Conservation (phyloP, 2,113 vertebrate genomes). For the Corvus moneduloides region DNA sequence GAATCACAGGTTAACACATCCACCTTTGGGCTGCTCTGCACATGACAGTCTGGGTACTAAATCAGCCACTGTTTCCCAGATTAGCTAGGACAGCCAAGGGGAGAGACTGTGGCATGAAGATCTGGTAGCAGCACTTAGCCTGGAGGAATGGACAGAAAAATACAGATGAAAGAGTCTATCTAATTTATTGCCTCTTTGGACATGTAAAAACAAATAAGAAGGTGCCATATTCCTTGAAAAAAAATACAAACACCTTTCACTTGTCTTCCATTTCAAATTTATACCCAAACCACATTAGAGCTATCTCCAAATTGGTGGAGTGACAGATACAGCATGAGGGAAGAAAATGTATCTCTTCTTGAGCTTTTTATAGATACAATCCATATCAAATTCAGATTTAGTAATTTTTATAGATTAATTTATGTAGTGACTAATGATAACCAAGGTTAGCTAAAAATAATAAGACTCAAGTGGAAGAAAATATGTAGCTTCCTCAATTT, state of each 20-base stretch:
- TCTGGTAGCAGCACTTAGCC: neutral
- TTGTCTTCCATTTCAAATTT: slow-evolving; percentile 30
- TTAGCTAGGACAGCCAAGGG: neutral
- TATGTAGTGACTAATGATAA: neutral
- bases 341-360: neutral
- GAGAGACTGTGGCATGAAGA: neutral
- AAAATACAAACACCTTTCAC: neutral
- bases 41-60: neutral
- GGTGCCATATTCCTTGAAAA: neutral
- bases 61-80: neutral
- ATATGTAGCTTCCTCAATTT: neutral
- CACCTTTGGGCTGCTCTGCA: neutral
- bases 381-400: slow-evolving; percentile 9
- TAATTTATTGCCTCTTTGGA: slow-evolving; percentile 5
- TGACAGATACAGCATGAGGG: neutral
- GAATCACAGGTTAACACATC: neutral
- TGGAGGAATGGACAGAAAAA: neutral
- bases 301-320: neutral
- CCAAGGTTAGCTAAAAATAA: slow-evolving; percentile 42
- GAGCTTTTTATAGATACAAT: slow-evolving; percentile 17
- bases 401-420: neutral
- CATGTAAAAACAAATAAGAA: neutral
- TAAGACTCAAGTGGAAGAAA: neutral
- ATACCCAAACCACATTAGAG: slow-evolving; percentile 12
- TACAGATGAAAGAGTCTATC: neutral